These are phyloP conservation scores for Microtus oregoni DNA, from an alignment of 2,113 vertebrate genomes.

Conservation along the genomic window DNA sequence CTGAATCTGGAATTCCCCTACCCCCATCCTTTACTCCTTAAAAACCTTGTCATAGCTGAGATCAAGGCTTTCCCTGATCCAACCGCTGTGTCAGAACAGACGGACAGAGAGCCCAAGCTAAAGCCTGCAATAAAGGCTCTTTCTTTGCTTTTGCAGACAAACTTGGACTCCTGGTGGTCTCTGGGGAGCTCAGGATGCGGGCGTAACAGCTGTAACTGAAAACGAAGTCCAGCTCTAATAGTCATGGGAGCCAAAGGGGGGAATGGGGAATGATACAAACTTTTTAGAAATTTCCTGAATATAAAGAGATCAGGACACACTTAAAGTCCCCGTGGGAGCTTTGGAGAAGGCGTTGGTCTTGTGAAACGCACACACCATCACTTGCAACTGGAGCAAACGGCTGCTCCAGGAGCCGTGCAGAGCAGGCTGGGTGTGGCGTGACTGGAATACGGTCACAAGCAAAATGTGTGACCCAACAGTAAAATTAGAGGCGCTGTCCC, in stretches of 20 bases:
- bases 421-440: not conserved
- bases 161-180: no score
- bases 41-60: no score
- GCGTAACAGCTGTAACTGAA: not conserved
- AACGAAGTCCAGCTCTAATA: constrained; percentile 8
- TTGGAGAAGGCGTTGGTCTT: not conserved
- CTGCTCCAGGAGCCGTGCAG: not conserved
- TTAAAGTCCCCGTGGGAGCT: not conserved
- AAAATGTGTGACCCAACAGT: not conserved
- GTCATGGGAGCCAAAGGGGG: not conserved
- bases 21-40: no score
- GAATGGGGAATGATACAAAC: not conserved
- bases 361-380: not conserved
- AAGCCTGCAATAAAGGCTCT: no score
- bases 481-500: not conserved
- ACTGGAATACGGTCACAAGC: not conserved
- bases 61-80: no score
- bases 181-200: no score
- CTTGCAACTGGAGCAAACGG: not conserved
- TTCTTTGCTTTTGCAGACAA: no score
- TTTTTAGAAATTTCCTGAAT: not conserved
- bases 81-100: no score
- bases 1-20: no score
- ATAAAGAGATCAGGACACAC: not conserved
- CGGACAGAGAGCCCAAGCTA: no score